These are phyloP conservation scores for Nomada goodeniana DNA, from an alignment of 2,888 invertebrate species.

Conservation along the genomic window DNA sequence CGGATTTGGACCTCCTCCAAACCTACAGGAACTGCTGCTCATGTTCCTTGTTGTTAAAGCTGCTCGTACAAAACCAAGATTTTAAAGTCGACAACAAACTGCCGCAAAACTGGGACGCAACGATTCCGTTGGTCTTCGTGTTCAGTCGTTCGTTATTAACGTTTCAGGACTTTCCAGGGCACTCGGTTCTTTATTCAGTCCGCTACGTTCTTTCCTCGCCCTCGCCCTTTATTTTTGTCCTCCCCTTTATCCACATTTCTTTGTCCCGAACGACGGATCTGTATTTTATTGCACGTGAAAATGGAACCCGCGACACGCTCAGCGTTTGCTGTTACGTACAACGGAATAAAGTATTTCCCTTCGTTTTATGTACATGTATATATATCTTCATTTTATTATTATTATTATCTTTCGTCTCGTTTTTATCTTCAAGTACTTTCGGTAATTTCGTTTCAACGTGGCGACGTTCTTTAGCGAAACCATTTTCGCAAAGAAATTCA, in stretches of 20 bases:
- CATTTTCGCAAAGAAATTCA: neutral
- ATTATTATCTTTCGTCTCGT: neutral
- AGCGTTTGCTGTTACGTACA: conserved; percentile 21
- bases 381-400: neutral
- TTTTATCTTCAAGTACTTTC: neutral
- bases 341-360: conserved; percentile 9
- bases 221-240: neutral
- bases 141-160: conserved; percentile 62
- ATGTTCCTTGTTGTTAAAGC: conserved; percentile 28
- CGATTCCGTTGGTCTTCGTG: conserved; percentile 44
- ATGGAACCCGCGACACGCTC: conserved; percentile 12
- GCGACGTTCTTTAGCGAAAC: neutral
- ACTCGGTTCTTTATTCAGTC: conserved; percentile 36
- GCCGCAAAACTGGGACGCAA: conserved; percentile 51
- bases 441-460: conserved; percentile 2
- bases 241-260: conserved; percentile 1
- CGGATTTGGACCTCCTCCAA: conserved; percentile 65
- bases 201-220: neutral
- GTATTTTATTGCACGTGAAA: conserved; percentile 49
- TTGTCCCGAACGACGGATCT: conserved; percentile 8
- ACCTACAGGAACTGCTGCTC: conserved; percentile 29
- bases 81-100: conserved; percentile 63
- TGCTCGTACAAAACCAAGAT: conserved; percentile 49
- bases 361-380: neutral
- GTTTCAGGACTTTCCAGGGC: conserved; percentile 44